These are phyloP conservation scores for Trinorchestia longiramus DNA, from an alignment of 1,140 invertebrate genomes.

Conservation along the genomic window DNA sequence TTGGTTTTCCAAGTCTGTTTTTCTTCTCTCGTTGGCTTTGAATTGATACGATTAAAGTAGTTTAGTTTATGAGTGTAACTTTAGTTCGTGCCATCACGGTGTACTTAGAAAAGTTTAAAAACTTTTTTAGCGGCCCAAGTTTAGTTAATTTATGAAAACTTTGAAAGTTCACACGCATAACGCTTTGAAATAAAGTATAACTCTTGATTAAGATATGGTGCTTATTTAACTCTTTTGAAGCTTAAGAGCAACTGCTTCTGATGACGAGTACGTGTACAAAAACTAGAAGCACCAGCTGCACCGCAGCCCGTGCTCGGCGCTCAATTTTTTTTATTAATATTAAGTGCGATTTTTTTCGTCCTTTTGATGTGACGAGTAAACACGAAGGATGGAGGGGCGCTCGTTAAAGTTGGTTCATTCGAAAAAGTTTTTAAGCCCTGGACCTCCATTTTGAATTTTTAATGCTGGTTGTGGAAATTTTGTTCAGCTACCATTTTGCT, in stretches of 20 bases:
- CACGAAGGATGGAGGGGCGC: neutral
- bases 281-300: neutral
- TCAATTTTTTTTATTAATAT: neutral
- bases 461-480: neutral
- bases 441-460: constrained; percentile 44
- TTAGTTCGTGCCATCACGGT: no score
- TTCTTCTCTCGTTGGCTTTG: no score
- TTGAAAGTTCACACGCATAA: no score
- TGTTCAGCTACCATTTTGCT: neutral
- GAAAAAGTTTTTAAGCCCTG: neutral
- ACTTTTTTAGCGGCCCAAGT: no score
- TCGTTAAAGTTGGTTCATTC: constrained; percentile 33
- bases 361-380: constrained; percentile 22
- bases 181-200: no score
- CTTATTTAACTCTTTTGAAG: neutral
- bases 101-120: no score
- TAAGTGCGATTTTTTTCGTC: neutral
- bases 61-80: no score
- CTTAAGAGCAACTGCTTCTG: neutral
- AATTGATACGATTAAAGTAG: no score
- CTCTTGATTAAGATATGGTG: neutral
- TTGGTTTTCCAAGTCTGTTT: no score
- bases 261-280: neutral
- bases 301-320: neutral
- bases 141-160: no score